These are phyloP conservation scores for Siphamia tubifer DNA, from an alignment of 2,113 vertebrate genomes.

Conservation along the genomic window DNA sequence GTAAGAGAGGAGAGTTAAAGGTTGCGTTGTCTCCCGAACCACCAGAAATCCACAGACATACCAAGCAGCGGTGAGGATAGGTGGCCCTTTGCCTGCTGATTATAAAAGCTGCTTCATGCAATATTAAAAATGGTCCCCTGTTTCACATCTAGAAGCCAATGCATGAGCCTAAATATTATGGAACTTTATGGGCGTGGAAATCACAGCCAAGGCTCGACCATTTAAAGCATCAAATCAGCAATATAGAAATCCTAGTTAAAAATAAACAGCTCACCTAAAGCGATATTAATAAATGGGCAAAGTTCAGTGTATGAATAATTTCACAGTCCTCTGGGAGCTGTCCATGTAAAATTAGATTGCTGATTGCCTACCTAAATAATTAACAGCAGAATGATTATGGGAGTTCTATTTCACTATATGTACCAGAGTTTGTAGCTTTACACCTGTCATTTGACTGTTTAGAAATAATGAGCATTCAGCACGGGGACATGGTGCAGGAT, in stretches of 20 bases:
- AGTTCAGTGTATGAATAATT: conserved; percentile 68
- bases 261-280: conserved; percentile 62
- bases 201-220: conserved; percentile 6
- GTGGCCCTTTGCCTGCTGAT: conserved; percentile 53
- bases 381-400: conserved; percentile 49
- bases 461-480: conserved; percentile 53
- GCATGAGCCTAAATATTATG: conserved; percentile 16
- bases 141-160: conserved; percentile 18
- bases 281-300: conserved; percentile 62
- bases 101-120: conserved; percentile 49
- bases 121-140: conserved; percentile 29
- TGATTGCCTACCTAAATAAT: conserved; percentile 68
- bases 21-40: conserved; percentile 63
- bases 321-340: conserved; percentile 53
- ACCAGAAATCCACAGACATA: conserved; percentile 51
- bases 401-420: conserved; percentile 45
- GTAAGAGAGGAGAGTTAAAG: conserved; percentile 64
- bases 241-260: conserved; percentile 34
- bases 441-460: conserved; percentile 33
- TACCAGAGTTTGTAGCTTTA: conserved; percentile 23
- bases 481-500: conserved; percentile 47
- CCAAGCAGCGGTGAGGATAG: conserved; percentile 23
- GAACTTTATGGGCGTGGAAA: conserved; percentile 15
- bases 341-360: conserved; percentile 64
- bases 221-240: conserved; percentile 39